phyloP scores from a whole-genome alignment of 2,888 invertebrate genomes.

The Trissolcus brochymenae region DNA sequence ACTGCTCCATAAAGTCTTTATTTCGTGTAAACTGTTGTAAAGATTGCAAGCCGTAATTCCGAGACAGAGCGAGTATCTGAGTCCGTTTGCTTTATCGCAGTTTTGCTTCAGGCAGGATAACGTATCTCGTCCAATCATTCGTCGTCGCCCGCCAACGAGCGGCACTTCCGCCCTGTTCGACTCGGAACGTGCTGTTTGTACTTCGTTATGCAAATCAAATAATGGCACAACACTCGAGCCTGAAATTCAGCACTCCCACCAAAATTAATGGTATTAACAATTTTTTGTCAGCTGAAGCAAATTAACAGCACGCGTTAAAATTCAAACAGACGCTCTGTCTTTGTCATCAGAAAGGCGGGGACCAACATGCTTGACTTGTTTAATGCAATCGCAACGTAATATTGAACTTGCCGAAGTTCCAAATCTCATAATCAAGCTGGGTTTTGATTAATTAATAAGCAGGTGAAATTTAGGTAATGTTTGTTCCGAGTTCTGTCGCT shows the following conservation, averaged over 20 bases:
- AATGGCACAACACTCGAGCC: conserved; percentile 34
- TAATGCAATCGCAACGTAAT: no score
- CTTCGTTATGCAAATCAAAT: conserved; percentile 55
- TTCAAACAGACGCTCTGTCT: neutral
- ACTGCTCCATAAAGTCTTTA: neutral
- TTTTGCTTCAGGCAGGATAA: conserved; percentile 44
- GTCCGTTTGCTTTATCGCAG: conserved; percentile 45
- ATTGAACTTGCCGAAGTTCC: neutral
- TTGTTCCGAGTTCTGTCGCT: no score
- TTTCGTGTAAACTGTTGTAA: conserved; percentile 8
- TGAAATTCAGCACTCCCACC: conserved; percentile 26
- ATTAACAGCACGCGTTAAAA: conserved; percentile 20
- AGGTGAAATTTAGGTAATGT: no score
- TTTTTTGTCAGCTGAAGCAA: conserved; percentile 18
- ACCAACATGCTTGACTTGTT: no score
- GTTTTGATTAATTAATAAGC: no score
- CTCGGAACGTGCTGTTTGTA: conserved; percentile 41
- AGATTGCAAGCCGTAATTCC: conserved; percentile 34
- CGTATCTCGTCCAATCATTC: conserved; percentile 54
- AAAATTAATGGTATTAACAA: conserved; percentile 29
- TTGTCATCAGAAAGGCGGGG: no score
- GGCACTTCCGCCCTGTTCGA: conserved; percentile 46
- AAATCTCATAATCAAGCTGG: neutral
- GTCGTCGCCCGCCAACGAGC: conserved; percentile 39
- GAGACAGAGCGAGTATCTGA: conserved; percentile 32